A percentile compares a stretch with the other conserved stretches of the same genome.
Evolutionary conservation across 2,888 invertebrate species (phyloP).

Genomic region (Dioctria linearis): DNA sequence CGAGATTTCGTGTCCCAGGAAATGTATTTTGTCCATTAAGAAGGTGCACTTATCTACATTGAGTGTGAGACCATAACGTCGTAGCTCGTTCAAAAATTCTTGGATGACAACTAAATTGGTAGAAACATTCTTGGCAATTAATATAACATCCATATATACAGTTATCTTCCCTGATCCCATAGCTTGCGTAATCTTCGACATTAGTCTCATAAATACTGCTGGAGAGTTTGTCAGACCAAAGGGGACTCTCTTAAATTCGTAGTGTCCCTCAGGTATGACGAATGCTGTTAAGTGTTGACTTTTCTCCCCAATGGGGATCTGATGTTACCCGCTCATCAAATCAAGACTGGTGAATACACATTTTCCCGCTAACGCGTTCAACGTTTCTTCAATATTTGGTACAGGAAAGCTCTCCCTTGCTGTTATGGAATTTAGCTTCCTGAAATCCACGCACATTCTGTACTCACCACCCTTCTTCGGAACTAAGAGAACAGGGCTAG

Average conservation of each 20-base stretch:
- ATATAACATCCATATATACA: not conserved
- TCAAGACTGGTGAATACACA: too few relatives aligned
- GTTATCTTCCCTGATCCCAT: not conserved
- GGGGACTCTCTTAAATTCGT: too few relatives aligned
- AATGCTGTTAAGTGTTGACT: too few relatives aligned
- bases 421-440: too few relatives aligned
- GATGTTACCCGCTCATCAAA: too few relatives aligned
- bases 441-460: not conserved
- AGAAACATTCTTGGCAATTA: not conserved
- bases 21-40: not conserved
- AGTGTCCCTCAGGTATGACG: too few relatives aligned
- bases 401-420: too few relatives aligned
- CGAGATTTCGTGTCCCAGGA: not conserved
- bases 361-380: too few relatives aligned
- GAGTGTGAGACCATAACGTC: not conserved
- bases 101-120: not conserved
- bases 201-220: not conserved
- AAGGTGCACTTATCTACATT: not conserved
- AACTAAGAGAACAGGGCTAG: too few relatives aligned
- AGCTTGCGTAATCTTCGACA: not conserved
- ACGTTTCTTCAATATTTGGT: not conserved
- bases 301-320: too few relatives aligned
- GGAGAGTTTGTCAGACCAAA: not conserved
- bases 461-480: too few relatives aligned
- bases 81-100: not conserved